Evolutionary conservation across 2,888 invertebrate genomes (phyloP), one percentile per base, ranked within the genome.

Genomic region (Drosophila rellima): DNA sequence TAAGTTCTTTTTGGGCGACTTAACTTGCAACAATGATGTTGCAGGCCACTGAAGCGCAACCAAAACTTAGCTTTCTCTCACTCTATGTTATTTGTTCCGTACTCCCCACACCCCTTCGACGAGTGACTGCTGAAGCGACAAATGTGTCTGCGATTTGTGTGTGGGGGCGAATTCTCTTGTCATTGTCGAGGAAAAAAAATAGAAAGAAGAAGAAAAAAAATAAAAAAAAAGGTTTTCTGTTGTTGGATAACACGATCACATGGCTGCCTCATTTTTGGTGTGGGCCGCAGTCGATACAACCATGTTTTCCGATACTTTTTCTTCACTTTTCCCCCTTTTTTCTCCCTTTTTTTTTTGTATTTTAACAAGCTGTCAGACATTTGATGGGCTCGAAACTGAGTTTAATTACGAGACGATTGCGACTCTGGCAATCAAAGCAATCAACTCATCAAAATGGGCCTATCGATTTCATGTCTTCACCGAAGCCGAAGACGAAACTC

Each of bases 51-150:
- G 77, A 79, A 79, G 88, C 83, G 85, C 73, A 84, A 78, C 85
- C 61, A 64, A 37, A 40, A 47, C 17, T 52, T 45, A 69, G 77
- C 74, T 75, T 75, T 75, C 68, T 50, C 54, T 48, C 29, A 20
- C 7, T 33, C 15, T 26, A n/a, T n/a, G n/a, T n/a, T n/a, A n/a
- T n/a, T n/a, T n/a, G n/a, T n/a, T n/a, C n/a, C n/a, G n/a, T n/a
- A n/a, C n/a, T n/a, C n/a, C n/a, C n/a, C n/a, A n/a, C n/a, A n/a
- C n/a, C n/a, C n/a, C n/a, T n/a, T n/a, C n/a, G n/a, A n/a, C n/a
- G n/a, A n/a, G n/a, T 84, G 85, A 44, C 65, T 70, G 83, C 47
- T 80, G 73, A 88, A 85, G 88, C 88, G 83, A 88, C 85, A 83
- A 88, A 83, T 83, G 82, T 82, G 70, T 66, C 73, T 67, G 71